phyloP scores from a whole-genome alignment of 2,113 vertebrate species.

The Butorides virescens region DNA sequence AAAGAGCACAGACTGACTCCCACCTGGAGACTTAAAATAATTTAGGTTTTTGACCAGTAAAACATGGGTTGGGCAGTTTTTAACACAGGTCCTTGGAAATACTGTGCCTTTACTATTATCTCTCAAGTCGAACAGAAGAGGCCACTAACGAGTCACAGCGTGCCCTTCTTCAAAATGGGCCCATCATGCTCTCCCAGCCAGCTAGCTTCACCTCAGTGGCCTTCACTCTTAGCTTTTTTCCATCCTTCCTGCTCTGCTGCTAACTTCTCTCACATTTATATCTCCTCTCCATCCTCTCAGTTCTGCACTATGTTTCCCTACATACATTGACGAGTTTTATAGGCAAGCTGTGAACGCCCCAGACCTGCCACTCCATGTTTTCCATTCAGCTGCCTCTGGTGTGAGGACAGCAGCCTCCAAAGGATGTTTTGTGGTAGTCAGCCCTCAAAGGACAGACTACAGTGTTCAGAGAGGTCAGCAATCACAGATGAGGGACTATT shows the following conservation, averaged over 20 bases:
- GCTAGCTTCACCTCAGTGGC: neutral
- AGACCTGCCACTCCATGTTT: neutral
- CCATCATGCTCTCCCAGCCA: neutral
- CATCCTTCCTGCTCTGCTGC: neutral
- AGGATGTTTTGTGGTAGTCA: neutral
- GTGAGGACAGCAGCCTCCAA: neutral
- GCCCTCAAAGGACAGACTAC: neutral
- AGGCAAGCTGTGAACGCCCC: neutral
- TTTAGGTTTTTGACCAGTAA: neutral
- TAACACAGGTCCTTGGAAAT: neutral
- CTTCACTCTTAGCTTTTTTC: neutral
- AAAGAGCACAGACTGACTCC: neutral
- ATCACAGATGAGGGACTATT: neutral
- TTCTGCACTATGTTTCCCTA: neutral
- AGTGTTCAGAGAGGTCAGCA: neutral
- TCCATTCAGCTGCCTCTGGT: neutral
- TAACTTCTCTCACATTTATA: neutral
- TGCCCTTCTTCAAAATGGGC: neutral
- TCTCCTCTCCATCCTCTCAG: neutral
- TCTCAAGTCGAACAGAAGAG: neutral
- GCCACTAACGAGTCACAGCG: neutral
- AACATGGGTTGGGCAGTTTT: neutral
- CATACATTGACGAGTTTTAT: neutral
- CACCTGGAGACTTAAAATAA: neutral
- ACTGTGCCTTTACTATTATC: neutral